Evolutionary conservation across 2,888 invertebrate species (phyloP).

Genomic region (Heliconius ismenius): DNA sequence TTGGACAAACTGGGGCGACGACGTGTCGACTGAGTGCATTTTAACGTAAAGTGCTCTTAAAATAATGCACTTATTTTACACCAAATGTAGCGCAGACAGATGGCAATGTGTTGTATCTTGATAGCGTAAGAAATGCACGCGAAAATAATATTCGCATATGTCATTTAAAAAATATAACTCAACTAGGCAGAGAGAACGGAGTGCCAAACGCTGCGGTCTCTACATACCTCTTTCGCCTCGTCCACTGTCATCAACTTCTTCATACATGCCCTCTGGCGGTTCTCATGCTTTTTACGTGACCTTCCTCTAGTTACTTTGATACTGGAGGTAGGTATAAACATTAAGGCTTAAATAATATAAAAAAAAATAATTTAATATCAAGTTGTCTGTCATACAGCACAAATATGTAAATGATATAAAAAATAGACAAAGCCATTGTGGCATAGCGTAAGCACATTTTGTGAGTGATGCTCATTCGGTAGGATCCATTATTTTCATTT

Average conservation of each 20-base stretch:
- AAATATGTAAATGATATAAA: not conserved
- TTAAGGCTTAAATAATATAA: not conserved
- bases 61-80: constrained; percentile 51
- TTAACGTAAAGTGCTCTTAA: constrained; percentile 58
- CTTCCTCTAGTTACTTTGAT: too few relatives aligned
- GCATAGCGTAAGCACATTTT: too few relatives aligned
- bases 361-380: too few relatives aligned
- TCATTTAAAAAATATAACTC: not conserved
- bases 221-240: too few relatives aligned
- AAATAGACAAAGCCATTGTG: too few relatives aligned
- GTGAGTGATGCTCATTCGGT: not conserved
- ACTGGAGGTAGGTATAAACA: too few relatives aligned
- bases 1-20: constrained; percentile 50
- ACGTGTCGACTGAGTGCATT: constrained; percentile 60
- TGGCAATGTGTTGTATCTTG: constrained; percentile 3
- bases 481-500: not conserved
- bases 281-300: too few relatives aligned
- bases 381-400: not conserved
- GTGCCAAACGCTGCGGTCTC: too few relatives aligned
- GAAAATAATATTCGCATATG: not conserved
- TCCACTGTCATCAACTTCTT: too few relatives aligned
- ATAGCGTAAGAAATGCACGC: not conserved
- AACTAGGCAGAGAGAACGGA: too few relatives aligned
- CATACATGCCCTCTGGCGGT: too few relatives aligned
- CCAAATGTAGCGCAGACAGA: constrained; percentile 38